phyloP scores from a whole-genome alignment of 2,797 vertebrate genomes.

The Catharus ustulatus region DNA sequence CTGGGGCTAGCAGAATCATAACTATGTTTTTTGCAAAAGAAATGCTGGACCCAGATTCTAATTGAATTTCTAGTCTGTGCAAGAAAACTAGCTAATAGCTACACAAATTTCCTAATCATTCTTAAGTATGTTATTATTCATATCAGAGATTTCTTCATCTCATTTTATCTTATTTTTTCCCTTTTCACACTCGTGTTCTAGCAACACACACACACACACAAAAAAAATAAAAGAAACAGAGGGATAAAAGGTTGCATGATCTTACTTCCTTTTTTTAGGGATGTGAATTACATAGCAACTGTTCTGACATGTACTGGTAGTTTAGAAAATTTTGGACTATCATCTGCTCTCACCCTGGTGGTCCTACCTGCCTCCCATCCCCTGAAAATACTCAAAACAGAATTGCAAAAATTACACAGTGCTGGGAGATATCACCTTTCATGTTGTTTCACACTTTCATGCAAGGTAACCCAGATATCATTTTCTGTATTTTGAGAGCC shows the following conservation, averaged over 20 bases:
- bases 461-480: background rate
- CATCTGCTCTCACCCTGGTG: background rate
- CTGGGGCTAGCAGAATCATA: background rate
- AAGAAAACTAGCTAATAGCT: background rate
- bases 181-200: background rate
- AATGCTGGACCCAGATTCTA: background rate
- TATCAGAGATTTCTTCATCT: background rate
- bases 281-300: background rate
- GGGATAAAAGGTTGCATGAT: accelerated
- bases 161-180: background rate
- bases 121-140: background rate
- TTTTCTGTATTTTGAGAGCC: background rate
- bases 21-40: background rate
- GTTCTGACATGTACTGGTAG: background rate
- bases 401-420: background rate
- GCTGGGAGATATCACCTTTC: background rate
- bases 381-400: background rate
- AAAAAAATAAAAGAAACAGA: accelerated
- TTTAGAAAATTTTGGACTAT: background rate
- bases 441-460: background rate
- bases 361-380: background rate
- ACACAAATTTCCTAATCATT: background rate
- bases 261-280: background rate
- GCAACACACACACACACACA: no score
- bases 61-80: background rate